Evolutionary conservation across 1,140 invertebrate genomes (phyloP), one percentile per base, ranked within the genome.

Genomic region (Hypothenemus hampei): DNA sequence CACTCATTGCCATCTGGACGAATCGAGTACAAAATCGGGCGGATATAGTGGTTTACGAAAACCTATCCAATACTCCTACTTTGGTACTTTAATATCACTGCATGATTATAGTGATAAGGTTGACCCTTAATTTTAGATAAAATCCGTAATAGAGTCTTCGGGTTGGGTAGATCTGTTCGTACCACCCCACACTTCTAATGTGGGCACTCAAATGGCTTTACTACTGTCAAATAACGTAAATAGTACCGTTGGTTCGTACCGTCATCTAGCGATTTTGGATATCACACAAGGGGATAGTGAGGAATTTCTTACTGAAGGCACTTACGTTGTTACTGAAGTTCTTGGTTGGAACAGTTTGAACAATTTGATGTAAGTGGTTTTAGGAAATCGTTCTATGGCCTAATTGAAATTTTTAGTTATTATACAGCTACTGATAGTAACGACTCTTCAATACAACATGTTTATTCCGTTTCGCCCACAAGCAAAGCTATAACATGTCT

Each of bases 11-110:
- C 1, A 79, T 85, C 16, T 95, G 92, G 89, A 78, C 92, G 71
- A 93, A 93, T 64, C 77, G 93, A 58, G 78, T 86, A 31, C 93
- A 96, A 72, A 96, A 91, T 69, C 66, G 65, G 52, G 64, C 70
- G 1, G 54, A 29, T 20, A 59, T 72, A 24, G 49, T 66, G 8
- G 54, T 62, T 10, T 72, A 70, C 51, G 33, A 58, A 53, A 24
- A 52, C 13, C n/a, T 24, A 15, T 46, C 57, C 8, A 15, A 18
- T 20, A 33, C 44, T 21, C 50, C 60, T 20, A 46, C 43, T 22
- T 31, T 55, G 4, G 59, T 61, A 51, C 59, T 57, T 59, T 29
- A 29, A n/a, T 19, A 1, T n/a, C n/a, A n/a, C n/a, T n/a, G n/a
- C n/a, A n/a, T n/a, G n/a, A n/a, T n/a, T n/a, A n/a, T n/a, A n/a